Evolutionary conservation across 2,113 vertebrate genomes (phyloP), one percentile per base, ranked within the genome.

Genomic region (Dromaius novaehollandiae): DNA sequence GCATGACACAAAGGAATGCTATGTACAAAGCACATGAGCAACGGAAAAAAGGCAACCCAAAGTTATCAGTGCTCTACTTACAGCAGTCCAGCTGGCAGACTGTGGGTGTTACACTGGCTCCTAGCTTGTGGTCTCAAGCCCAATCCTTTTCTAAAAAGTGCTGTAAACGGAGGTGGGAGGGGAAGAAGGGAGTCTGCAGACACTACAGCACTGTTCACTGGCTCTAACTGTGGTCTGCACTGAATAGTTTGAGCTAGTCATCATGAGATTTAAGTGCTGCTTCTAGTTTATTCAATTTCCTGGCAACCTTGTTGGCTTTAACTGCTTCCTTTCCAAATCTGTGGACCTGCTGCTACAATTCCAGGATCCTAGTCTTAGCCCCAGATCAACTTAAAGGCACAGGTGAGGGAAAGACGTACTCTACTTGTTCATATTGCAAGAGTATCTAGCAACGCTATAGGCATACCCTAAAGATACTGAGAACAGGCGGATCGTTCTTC

Each of bases 281-380:
- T 95, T 71, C 64, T 19, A 56, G 65, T 95, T 95, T 86, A 93
- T 86, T 95, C 91, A 76, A 32, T 85, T 97, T 98, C 97, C 97
- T 96, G 90, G 88, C 65, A 82, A 83, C 86, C 91, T 38, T 61
- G 44, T 71, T 81, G 61, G 30, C 36, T 86, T 97, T 86, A 96
- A 96, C 86, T 40, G 76, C 68, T 97, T 97, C 92, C 60, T 92
- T 42, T 90, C 96, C 94, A 88, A 94, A 56, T 0, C 24, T 21
- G 11, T 38, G 46, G 84, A 86, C 65, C 42, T 73, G 30, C 71
- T 34, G 69, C 15, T 63, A 69, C 58, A 93, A 38, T 58, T 71
- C 85, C 17, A 44, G 55, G 70, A 53, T 55, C n/a, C 17, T 82
- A 63, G 55, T 36, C 48, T 61, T 6, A 32, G 64, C 53, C 83